phyloP scores from a whole-genome alignment of 2,888 invertebrate species.

The Mongoloraphidia duomilia region DNA sequence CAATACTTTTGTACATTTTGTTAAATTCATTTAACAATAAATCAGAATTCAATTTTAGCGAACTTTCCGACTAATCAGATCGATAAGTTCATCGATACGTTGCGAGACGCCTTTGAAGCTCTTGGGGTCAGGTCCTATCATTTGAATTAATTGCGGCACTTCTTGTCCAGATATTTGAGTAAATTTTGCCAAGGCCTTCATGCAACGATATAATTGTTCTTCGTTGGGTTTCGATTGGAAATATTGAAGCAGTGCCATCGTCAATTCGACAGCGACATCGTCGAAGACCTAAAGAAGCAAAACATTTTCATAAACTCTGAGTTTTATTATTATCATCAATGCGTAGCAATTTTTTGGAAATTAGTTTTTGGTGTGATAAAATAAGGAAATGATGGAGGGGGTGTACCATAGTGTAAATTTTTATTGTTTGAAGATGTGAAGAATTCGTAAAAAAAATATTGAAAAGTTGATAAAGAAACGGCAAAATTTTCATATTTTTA shows the following conservation, averaged over 20 bases:
- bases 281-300: conserved; percentile 64
- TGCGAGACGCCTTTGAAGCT: conserved; percentile 68
- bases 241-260: conserved; percentile 83
- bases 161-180: conserved; percentile 63
- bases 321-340: too few relatives aligned
- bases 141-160: conserved; percentile 76
- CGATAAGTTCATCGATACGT: conserved; percentile 68
- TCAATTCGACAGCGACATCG: conserved; percentile 81
- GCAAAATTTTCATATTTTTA: too few relatives aligned
- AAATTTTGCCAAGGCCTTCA: conserved; percentile 61
- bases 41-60: conserved; percentile 25
- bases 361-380: too few relatives aligned
- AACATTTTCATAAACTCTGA: too few relatives aligned
- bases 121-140: conserved; percentile 79
- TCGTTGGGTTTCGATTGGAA: conserved; percentile 67
- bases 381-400: too few relatives aligned
- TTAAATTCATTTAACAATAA: too few relatives aligned
- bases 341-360: too few relatives aligned
- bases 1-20: too few relatives aligned
- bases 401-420: too few relatives aligned
- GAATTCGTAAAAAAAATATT: too few relatives aligned
- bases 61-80: conserved; percentile 52
- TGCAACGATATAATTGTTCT: conserved; percentile 63
- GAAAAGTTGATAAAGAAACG: too few relatives aligned
- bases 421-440: too few relatives aligned